Base-by-base conservation (phyloP, 2,888 invertebrate genomes). In the Pseudanteris insignis region DNA sequence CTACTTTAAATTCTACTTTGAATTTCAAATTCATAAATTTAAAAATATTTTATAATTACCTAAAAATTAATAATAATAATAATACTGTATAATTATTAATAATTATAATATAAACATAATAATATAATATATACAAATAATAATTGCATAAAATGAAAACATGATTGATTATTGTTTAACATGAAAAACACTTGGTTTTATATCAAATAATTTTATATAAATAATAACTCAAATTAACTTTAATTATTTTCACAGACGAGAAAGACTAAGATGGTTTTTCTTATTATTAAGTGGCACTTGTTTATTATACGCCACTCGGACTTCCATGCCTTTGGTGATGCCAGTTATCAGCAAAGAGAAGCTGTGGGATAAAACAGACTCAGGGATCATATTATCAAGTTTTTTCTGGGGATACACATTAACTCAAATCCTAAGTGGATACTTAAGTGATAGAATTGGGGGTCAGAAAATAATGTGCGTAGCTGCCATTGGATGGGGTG, bases 351-450 rank as follows among this genome's bases (percentile, higher is more conserved):
- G 86, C 28, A 81, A 84, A 41, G 87, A 88, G 67, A 83, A 85
- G 70, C 83, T 83, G 48, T 89, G 88, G 88, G 86, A 84, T 68
- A 89, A 88, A 80, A 85, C 86, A 11, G 85, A 89, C 66, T 63
- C 63, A 5, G 89, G 89, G n/a, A 85, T 86, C 1, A 85, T 89
- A 37, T 77, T 89, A 14, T 88, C 88, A 12, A 86, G 87, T 13
- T 89, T 89, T 72, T 89, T 89, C 73, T 89, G 89, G 88, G 89
- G 89, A 36, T 89, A 89, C 70, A 87, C 87, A 0, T 74, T 88
- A 60, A 89, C 89, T 0, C 85, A 85, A 75, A 82, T 83, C 10
- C 74, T 83, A 37, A 85, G 85, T 34, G 85, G 85, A 15, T 85
- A 85, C 67, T 76, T 85, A 18, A 85, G 85, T 63, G 85, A 85